phyloP scores from a whole-genome alignment of 2,797 vertebrate species.

The Trichosurus vulpecula region DNA sequence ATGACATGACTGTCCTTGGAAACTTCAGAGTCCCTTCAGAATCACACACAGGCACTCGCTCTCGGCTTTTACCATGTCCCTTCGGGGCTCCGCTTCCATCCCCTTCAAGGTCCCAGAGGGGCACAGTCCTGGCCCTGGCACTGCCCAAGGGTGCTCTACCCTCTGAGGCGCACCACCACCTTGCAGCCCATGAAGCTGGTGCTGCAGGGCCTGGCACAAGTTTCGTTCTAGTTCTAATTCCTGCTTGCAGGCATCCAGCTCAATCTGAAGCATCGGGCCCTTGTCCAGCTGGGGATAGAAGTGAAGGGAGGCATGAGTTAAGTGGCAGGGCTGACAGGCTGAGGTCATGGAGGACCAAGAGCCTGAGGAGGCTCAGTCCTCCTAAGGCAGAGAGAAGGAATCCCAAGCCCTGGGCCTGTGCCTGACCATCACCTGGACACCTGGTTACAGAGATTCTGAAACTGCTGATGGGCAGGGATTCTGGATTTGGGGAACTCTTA shows the following conservation, averaged over 20 bases:
- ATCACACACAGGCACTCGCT: background rate
- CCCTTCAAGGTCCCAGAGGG: background rate
- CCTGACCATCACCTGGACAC: background rate
- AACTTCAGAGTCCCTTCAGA: background rate
- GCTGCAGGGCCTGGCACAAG: constrained; percentile 32
- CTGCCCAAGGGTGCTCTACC: background rate
- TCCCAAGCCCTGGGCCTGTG: background rate
- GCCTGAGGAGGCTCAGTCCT: background rate
- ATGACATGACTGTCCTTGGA: background rate
- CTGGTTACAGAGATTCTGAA: background rate
- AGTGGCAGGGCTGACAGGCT: background rate
- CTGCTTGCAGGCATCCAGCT: constrained; percentile 62
- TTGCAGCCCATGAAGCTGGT: constrained; percentile 42
- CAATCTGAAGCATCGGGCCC: constrained; percentile 14
- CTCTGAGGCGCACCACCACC: background rate
- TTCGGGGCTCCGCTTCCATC: background rate
- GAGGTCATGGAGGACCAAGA: background rate
- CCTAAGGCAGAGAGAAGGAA: background rate
- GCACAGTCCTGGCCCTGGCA: background rate
- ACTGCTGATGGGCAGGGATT: background rate
- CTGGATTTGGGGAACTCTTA: background rate
- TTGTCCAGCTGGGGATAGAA: constrained; percentile 22
- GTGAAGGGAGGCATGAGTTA: background rate
- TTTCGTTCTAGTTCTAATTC: constrained; percentile 56
- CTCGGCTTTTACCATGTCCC: background rate